Percentiles rank a stretch among this genome's conserved stretches.
Conservation (phyloP, 1,140 invertebrate species). For the Homarus americanus region DNA sequence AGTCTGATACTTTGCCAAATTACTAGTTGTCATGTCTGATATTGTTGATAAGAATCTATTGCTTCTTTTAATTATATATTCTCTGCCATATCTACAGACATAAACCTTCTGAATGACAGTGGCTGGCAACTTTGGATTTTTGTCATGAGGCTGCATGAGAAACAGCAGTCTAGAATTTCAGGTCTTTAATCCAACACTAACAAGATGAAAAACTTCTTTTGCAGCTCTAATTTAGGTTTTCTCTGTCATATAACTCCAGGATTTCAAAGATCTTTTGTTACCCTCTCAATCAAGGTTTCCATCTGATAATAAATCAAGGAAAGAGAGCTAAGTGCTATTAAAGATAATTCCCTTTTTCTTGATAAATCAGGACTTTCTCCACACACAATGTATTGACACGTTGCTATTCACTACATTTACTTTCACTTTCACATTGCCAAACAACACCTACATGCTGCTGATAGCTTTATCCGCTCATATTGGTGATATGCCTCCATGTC, state of each 20-base stretch:
- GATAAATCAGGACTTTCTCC: neutral
- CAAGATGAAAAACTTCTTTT: no score
- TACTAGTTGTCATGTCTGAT: neutral
- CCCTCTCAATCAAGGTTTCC: neutral
- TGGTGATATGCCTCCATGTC: conserved; percentile 13
- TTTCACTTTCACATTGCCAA: neutral
- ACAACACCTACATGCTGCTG: neutral
- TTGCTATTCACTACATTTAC: neutral
- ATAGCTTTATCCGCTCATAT: neutral
- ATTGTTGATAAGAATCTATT: no score
- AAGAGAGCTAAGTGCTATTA: neutral
- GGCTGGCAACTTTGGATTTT: no score
- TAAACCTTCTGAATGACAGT: no score
- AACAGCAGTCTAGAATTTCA: no score
- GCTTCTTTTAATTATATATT: no score
- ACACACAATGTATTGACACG: neutral
- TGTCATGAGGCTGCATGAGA: no score
- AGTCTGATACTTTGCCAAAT: neutral
- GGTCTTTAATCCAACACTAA: no score
- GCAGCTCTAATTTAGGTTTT: no score
- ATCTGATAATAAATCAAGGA: neutral
- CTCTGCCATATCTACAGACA: no score
- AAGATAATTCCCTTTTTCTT: neutral
- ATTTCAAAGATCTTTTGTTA: neutral
- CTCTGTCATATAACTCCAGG: no score